Conservation (phyloP, 2,888 invertebrate genomes). For the Isoperla grammatica region DNA sequence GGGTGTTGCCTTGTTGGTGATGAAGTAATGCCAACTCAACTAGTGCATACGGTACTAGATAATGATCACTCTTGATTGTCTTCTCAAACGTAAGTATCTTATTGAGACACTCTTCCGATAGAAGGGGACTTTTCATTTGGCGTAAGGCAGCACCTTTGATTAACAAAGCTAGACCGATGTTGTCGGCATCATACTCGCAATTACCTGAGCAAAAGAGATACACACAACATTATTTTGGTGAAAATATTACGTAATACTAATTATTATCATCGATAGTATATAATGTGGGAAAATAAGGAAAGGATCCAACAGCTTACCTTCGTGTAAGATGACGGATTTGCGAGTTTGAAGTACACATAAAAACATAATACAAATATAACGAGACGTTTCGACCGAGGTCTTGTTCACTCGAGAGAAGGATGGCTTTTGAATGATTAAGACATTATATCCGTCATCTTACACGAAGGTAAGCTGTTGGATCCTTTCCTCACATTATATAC, state of each 20-base stretch:
- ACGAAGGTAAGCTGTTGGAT: no score
- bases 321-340: no score
- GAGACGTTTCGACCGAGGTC: no score
- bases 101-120: constrained; percentile 69
- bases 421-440: no score
- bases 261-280: no score
- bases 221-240: constrained; percentile 28
- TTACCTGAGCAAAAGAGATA: constrained; percentile 28
- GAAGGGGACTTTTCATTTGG: constrained; percentile 67
- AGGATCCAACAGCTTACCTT: no score
- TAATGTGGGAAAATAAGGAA: no score
- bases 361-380: no score
- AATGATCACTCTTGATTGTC: constrained; percentile 73
- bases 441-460: no score
- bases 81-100: constrained; percentile 60
- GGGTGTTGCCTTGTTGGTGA: constrained; percentile 60
- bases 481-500: no score
- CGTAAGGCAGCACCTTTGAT: constrained; percentile 79
- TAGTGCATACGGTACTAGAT: constrained; percentile 77
- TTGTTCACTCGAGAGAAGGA: no score
- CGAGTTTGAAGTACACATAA: no score
- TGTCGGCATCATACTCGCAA: constrained; percentile 59
- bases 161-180: constrained; percentile 66
- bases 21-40: constrained; percentile 81
- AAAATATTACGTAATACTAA: not conserved